These are phyloP conservation scores for Aspiorhynchus laticeps DNA, from an alignment of 2,113 vertebrate genomes.

Conservation along the genomic window DNA sequence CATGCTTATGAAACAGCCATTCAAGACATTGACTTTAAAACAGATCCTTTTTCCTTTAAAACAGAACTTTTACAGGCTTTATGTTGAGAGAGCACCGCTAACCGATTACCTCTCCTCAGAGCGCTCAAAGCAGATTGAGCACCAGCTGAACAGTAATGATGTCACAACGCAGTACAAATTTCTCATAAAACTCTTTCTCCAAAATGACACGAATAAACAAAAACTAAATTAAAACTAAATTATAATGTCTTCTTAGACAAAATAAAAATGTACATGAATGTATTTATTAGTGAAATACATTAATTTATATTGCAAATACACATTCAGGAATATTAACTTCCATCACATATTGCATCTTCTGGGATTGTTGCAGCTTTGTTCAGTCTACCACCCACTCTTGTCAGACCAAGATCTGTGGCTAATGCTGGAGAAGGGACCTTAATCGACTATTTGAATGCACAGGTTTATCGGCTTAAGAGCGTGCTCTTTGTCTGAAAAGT, in stretches of 20 bases:
- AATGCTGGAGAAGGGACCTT: background rate
- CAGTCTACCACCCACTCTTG: background rate
- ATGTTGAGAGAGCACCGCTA: background rate
- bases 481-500: background rate
- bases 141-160: background rate
- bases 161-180: too few species aligned
- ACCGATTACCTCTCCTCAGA: background rate
- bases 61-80: background rate
- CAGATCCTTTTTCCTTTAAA: too few species aligned
- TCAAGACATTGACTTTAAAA: too few species aligned
- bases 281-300: too few species aligned
- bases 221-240: too few species aligned
- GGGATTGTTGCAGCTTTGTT: background rate
- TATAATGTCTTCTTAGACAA: too few species aligned
- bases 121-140: background rate
- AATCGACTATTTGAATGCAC: background rate
- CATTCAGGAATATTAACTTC: too few species aligned
- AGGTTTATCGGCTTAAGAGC: background rate
- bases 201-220: too few species aligned
- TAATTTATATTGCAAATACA: too few species aligned
- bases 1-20: too few species aligned
- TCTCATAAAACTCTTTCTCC: too few species aligned
- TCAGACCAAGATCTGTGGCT: background rate
- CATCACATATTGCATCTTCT: background rate
- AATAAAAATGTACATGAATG: too few species aligned